Evolutionary conservation across 2,113 vertebrate species (phyloP), one percentile per base, ranked within the genome.

Genomic region (Dissostichus mawsoni): DNA sequence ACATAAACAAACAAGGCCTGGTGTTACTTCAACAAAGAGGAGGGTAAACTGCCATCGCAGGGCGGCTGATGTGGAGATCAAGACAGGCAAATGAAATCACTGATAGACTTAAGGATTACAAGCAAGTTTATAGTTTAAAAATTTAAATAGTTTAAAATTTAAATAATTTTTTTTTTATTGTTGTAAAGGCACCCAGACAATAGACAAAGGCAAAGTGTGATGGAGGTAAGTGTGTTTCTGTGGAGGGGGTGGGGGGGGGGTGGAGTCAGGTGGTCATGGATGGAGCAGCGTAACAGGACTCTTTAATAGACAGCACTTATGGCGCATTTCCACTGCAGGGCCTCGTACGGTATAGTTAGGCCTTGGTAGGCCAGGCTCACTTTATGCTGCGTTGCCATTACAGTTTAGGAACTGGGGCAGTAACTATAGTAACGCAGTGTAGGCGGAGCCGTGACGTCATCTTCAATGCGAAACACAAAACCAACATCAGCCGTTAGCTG

Each of bases 271-370:
- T 89, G 78, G 66, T 87, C 78, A 72, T 13, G 45, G 69, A 86
- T 71, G 80, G 84, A 92, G 84, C 75, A 82, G 76, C 0, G 91
- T 91, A 94, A 94, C 87, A 84, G 80, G 90, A 91, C 87, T 93
- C 92, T 86, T 80, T 81, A 80, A 88, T 76, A 92, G 91, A 94
- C 90, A 92, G 90, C 92, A 93, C 92, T 20, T 20, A 20, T 20
- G 20, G 20, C 20, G 20, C 20, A 20, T 20, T 20, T 20, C 20
- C 20, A 20, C 20, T 20, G 20, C 20, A 20, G 20, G 20, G 20
- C 20, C 20, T 20, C 20, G 20, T 20, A 20, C 20, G 20, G 20
- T 20, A 20, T 20, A 20, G 20, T 20, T 20, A 20, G 20, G 20
- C 20, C 20, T 20, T 20, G 20, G 20, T 20, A 20, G 20, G 20